Base-by-base conservation (phyloP, 1,140 invertebrate species). In the Lordiphosa clarofinis region DNA sequence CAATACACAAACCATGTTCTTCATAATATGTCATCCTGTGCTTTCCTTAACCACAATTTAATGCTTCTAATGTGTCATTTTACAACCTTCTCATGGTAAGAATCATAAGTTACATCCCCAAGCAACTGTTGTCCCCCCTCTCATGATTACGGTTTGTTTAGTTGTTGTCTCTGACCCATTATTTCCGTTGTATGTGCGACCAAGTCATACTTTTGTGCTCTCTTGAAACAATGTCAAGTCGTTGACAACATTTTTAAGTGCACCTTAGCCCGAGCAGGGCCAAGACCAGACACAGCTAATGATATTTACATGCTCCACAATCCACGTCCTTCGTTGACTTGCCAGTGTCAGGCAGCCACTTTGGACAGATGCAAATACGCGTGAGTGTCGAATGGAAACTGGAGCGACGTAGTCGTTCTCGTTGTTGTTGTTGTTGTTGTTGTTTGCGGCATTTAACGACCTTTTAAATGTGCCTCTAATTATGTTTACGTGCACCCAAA, bases 401-500 rank as follows among this genome's bases (percentile, higher is more conserved):
- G 66, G 11, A 42, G 46, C 57, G 54, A 56, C 36, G 56, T 44
- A 44, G 31, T 40, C 58, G 21, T 24, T 24, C 4, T 44, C 49
- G 31, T 40, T 61, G 19, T 19, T 3, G 31, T 40, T 61, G 60
- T 38, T 61, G 31, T 40, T 61, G 19, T 19, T 19, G 31, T 40
- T 61, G 56, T 38, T 61, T 55, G 71, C 28, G 60, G 61, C 71
- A 56, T 67, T 81, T 75, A 82, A 79, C 68, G 75, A 82, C 75
- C 76, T 81, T 82, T 67, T 79, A 82, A 79, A 79, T 82, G 76
- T 82, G 70, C 71, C 66, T 82, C 75, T 79, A 79, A 79, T 79
- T 79, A 79, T 79, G 71, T 79, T 82, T 79, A 79, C 75, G 75
- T 79, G 75, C 60, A 61, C 47, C 60, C 42, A 52, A 46, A 36